phyloP scores from a whole-genome alignment of 2,888 invertebrate species.

The Andrena haemorrhoa region DNA sequence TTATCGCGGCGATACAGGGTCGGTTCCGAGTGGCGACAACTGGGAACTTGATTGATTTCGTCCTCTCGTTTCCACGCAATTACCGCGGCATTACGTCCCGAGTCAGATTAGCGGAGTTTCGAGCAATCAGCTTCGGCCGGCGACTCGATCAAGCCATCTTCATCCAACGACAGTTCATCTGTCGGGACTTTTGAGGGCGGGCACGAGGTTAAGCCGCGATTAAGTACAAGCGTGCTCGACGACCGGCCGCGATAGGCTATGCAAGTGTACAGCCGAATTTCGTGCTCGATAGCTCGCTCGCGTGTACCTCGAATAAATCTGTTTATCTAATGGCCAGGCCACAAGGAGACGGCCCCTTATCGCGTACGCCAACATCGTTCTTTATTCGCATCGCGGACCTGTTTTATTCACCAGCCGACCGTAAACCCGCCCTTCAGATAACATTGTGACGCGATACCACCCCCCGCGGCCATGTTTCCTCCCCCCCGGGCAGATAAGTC shows the following conservation, averaged over 20 bases:
- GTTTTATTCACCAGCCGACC: slow-evolving; percentile 57
- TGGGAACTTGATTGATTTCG: not conserved
- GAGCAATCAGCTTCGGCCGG: slow-evolving; percentile 19
- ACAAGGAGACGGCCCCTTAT: slow-evolving; percentile 45
- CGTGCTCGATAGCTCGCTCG: slow-evolving; percentile 54
- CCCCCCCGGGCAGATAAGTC: slow-evolving; percentile 44
- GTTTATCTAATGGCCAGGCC: slow-evolving; percentile 57
- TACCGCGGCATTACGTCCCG: slow-evolving; percentile 21
- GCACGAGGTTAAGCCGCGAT: slow-evolving; percentile 48
- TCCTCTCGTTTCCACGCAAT: slow-evolving; percentile 11
- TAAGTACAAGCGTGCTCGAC: slow-evolving; percentile 32
- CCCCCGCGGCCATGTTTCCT: slow-evolving; percentile 61
- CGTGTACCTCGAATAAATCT: slow-evolving; percentile 61
- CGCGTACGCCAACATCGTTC: slow-evolving; percentile 43
- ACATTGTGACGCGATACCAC: slow-evolving; percentile 57
- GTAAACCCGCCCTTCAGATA: slow-evolving; percentile 69
- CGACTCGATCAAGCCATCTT: slow-evolving; percentile 1
- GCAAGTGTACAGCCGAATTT: slow-evolving; percentile 53
- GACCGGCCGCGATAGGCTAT: slow-evolving; percentile 31
- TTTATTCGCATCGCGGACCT: slow-evolving; percentile 44
- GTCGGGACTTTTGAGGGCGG: slow-evolving; percentile 32
- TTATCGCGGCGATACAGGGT: not conserved
- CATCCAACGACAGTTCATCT: slow-evolving; percentile 33
- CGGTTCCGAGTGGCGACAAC: not conserved
- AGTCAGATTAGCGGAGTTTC: slow-evolving; percentile 1